A percentile compares a stretch with the other conserved stretches of the same genome.
These are phyloP conservation scores for Ceratoteleas bidentatus DNA, from an alignment of 1,140 invertebrate genomes.

Conservation along the genomic window DNA sequence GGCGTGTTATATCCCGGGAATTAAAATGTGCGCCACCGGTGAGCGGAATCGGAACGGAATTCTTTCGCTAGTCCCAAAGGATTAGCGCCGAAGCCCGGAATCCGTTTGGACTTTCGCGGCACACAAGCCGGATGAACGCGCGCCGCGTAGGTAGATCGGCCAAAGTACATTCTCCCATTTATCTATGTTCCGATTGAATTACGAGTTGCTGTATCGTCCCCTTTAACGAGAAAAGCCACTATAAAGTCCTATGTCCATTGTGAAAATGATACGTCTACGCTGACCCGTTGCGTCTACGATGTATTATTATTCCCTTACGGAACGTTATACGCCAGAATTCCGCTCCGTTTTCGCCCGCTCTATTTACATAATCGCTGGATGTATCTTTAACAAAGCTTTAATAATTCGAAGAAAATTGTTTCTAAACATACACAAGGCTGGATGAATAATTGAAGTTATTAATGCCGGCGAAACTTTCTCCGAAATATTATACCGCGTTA, in stretches of 20 bases:
- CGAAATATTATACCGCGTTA: conserved; percentile 29
- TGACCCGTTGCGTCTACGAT: conserved; percentile 34
- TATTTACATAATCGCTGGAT: conserved; percentile 56
- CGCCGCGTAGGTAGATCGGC: conserved; percentile 40
- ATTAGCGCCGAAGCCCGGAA: background rate
- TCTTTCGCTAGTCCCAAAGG: no score
- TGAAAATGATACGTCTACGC: conserved; percentile 60
- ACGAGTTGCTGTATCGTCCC: conserved; percentile 56
- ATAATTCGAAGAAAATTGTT: conserved; percentile 61
- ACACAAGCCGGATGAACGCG: conserved; percentile 36
- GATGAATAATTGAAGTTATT: conserved; percentile 48
- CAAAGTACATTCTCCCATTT: conserved; percentile 63
- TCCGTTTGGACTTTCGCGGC: background rate
- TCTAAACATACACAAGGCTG: conserved; percentile 39
- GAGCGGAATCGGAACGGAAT: no score
- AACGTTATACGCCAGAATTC: conserved; percentile 47
- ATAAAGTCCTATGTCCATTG: conserved; percentile 62
- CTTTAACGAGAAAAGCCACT: conserved; percentile 63
- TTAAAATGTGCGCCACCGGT: no score
- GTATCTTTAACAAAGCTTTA: conserved; percentile 59
- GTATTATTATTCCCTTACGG: conserved; percentile 56
- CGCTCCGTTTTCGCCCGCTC: conserved; percentile 26
- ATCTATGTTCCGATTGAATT: conserved; percentile 66
- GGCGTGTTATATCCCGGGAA: no score
- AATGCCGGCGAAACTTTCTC: conserved; percentile 32